These are phyloP conservation scores for Caenorhabditis wallacei DNA, from an alignment of 2,888 invertebrate genomes.

Conservation along the genomic window DNA sequence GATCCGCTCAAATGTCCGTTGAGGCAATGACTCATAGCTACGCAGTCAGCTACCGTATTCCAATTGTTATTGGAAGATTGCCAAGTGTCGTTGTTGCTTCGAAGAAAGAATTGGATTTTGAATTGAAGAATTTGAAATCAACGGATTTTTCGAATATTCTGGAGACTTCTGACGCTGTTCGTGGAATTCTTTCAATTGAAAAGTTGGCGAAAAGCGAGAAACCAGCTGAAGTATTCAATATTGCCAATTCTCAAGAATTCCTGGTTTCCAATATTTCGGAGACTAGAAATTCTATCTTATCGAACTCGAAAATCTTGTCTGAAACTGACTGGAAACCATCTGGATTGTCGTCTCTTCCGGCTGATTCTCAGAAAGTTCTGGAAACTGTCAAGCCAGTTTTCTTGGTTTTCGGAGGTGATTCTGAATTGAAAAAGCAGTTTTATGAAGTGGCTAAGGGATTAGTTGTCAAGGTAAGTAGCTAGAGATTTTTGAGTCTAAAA, in stretches of 20 bases:
- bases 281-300: background rate
- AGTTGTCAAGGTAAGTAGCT: background rate
- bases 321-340: conserved; percentile 18
- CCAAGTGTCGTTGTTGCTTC: conserved; percentile 22
- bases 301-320: conserved; percentile 9
- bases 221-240: conserved; percentile 61
- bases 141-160: conserved; percentile 28
- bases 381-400: conserved; percentile 23
- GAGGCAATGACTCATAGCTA: conserved; percentile 79
- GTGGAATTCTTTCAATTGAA: conserved; percentile 29
- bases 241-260: conserved; percentile 21
- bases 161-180: conserved; percentile 10
- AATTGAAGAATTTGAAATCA: background rate
- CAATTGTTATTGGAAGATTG: conserved; percentile 73
- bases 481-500: background rate
- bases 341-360: background rate
- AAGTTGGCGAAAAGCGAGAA: conserved; percentile 10
- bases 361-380: background rate
- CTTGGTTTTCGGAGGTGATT: conserved; percentile 36
- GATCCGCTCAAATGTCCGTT: conserved; percentile 71
- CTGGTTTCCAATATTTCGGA: background rate
- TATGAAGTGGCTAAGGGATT: conserved; percentile 32
- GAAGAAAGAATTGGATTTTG: background rate
- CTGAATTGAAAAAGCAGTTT: conserved; percentile 22
- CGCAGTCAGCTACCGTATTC: conserved; percentile 75